phyloP scores from a whole-genome alignment of 2,113 vertebrate genomes.

The Myotis davidii region DNA sequence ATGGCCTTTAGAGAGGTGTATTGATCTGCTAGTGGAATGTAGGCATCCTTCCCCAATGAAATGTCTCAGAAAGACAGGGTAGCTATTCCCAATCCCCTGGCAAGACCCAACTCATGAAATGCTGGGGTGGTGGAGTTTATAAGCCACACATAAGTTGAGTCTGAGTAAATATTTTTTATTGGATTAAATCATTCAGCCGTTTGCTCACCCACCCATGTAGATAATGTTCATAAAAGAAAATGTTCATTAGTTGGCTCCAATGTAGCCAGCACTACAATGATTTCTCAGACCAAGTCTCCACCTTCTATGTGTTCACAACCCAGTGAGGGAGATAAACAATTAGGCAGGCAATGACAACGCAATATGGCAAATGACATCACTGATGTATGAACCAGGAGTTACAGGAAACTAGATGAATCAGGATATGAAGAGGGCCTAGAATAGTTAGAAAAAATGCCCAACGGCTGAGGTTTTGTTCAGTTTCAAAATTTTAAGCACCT shows the following conservation, averaged over 20 bases:
- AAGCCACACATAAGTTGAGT: not conserved
- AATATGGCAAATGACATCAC: not conserved
- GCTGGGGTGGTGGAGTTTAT: not conserved
- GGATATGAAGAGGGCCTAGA: not conserved
- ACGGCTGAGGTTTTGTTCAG: not conserved
- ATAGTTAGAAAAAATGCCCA: not conserved
- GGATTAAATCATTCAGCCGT: not conserved
- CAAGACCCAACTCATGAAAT: not conserved
- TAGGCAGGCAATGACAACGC: not conserved
- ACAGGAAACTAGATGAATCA: not conserved
- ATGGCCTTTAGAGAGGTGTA: not conserved
- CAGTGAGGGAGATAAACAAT: not conserved
- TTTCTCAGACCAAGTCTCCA: not conserved
- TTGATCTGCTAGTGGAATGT: not conserved
- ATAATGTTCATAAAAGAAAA: not conserved
- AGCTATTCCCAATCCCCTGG: not conserved
- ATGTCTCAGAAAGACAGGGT: not conserved
- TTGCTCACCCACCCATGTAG: not conserved
- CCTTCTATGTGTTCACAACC: not conserved
- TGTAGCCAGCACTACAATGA: not conserved
- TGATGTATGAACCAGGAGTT: not conserved
- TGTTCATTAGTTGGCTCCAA: not conserved
- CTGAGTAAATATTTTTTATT: not conserved
- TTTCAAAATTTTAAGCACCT: not conserved
- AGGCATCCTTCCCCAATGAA: not conserved